Conservation (phyloP, 1,140 invertebrate species). For the Heliothis virescens region DNA sequence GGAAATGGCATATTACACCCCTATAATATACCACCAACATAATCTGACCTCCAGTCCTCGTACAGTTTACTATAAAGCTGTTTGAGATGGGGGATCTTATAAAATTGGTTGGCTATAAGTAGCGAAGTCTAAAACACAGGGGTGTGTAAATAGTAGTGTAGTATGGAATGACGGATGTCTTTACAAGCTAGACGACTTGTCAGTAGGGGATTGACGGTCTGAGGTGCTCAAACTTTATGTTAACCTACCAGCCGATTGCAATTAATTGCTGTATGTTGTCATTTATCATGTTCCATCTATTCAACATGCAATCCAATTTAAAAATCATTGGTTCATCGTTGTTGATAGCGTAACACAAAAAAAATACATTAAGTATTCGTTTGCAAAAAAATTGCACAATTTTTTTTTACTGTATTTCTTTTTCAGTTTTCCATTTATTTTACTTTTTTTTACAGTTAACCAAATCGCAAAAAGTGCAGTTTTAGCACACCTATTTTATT, state of each 20-base stretch:
- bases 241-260: no score
- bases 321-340: no score
- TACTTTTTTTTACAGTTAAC: no score
- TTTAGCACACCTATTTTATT: background rate
- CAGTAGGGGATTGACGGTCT: slow-evolving; percentile 59
- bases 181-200: slow-evolving; percentile 80
- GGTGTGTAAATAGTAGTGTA: slow-evolving; percentile 66
- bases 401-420: no score
- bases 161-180: slow-evolving; percentile 82
- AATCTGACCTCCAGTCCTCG: slow-evolving; percentile 50
- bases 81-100: slow-evolving; percentile 49
- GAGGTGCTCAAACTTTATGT: slow-evolving; percentile 63
- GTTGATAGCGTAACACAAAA: background rate
- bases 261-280: no score
- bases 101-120: slow-evolving; percentile 63
- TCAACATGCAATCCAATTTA: no score
- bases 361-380: no score
- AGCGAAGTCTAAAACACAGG: slow-evolving; percentile 66
- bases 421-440: no score
- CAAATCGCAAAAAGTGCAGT: no score
- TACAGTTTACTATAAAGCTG: background rate
- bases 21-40: slow-evolving; percentile 56
- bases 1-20: slow-evolving; percentile 79
- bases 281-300: no score
- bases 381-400: no score